Evolutionary conservation across 92 coral and sea anemone genomes (phyloP), one percentile per base, ranked within the genome.

Genomic region (Zoanthus gigantus): DNA sequence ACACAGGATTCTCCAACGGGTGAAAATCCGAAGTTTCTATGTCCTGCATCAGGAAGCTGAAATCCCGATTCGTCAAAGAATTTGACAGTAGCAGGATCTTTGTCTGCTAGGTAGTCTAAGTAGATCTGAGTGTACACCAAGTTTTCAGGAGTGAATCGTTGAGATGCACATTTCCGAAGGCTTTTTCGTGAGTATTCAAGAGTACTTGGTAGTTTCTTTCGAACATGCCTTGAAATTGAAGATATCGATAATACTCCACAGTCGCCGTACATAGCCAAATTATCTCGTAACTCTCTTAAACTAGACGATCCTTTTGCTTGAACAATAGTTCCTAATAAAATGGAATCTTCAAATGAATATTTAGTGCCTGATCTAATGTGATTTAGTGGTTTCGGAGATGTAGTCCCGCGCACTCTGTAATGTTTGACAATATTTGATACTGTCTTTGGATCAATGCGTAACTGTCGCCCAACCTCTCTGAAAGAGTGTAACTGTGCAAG

Each of bases 1-100:
- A 87, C 82, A 54, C 95, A 93, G 74, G 60, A 88, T 82, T 93
- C 93, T 48, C 91, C 92, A 61, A 93, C 89, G 13, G 90, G 91
- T 54, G 93, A 93, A 84, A 66, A 88, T 65, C 95, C 90, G 63
- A 52, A 90, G 82, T 83, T 92, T 90, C 92, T 90, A 71, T 87
- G 93, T 32, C 93, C 88, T 28, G 89, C 66, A 76, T 87, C 93
- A 68, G 92, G 92, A 75, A 92, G 87, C 76, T 92, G 91, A 83
- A 89, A 89, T 67, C 91, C 92, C 14, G 87, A 67, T 58, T 92
- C 91, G 77, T 89, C 92, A 86, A 89, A 92, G 83, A 89, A 92
- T 82, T 90, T 92, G 34, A 53, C 58, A 53, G 58, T 53, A 53
- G 58, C 3, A 53, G 58, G 58, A 53, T 53, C 92, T 83, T 78